These are phyloP conservation scores for Gila robusta DNA, from an alignment of 2,797 vertebrate genomes.

Conservation along the genomic window DNA sequence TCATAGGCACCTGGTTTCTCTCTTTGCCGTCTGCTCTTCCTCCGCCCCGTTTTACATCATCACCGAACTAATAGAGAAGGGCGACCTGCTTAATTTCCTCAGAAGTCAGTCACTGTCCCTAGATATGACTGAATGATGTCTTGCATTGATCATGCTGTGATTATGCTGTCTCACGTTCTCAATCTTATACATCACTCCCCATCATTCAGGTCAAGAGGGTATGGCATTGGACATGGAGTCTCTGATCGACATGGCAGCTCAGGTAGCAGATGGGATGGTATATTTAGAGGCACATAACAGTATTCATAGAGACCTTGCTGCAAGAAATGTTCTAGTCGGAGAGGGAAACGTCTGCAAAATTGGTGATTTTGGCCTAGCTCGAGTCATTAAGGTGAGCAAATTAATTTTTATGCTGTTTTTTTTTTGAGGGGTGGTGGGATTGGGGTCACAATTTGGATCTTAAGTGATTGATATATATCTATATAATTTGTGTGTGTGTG, in stretches of 20 bases:
- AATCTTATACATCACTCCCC: not conserved
- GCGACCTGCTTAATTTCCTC: conserved; percentile 81
- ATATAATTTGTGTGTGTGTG: no score
- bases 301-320: conserved; percentile 87
- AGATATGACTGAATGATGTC: not conserved
- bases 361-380: conserved; percentile 88
- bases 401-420: not conserved
- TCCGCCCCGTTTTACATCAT: conserved; percentile 82
- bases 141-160: not conserved
- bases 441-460: not conserved
- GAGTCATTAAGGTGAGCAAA: conserved; percentile 82
- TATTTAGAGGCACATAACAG: conserved; percentile 85
- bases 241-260: conserved; percentile 79
- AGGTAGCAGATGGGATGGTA: conserved; percentile 87
- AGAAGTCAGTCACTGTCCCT: conserved; percentile 48
- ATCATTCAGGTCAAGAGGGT: conserved; percentile 73
- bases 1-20: conserved; percentile 83
- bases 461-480: not conserved
- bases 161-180: not conserved
- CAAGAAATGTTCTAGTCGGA: conserved; percentile 86
- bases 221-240: conserved; percentile 59
- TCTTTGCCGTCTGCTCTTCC: conserved; percentile 79
- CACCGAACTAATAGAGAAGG: conserved; percentile 86
- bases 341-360: conserved; percentile 86
- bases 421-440: no score